Base-by-base conservation (phyloP, 2,113 vertebrate genomes). In the Protomyctophum bolini region DNA sequence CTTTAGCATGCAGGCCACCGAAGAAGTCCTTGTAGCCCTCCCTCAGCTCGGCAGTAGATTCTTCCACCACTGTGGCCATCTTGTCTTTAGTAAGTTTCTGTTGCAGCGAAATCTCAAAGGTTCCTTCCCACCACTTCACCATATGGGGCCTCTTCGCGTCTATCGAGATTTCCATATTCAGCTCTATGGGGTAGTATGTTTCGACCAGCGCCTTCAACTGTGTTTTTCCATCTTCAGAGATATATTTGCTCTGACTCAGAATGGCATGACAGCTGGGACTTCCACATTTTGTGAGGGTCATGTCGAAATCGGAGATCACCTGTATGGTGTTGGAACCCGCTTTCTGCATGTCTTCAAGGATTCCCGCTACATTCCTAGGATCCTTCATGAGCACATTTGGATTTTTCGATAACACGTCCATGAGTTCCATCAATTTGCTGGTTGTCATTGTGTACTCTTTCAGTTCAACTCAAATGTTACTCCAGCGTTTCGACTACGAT, bases 291-390 rank as follows among this genome's bases (percentile, higher is more conserved):
- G 95, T 98, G 33, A 98, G 91, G 0, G 97, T 99, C 97, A 95
- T 97, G 87, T 99, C 97, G 57, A 99, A 99, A 84, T 99, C 97
- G 5, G 98, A 97, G 82, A 99, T 96, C 9, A 98, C 94, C 98
- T 99, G 96, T 14, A 98, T 72, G 3, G 89, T 93, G 85, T 83
- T 84, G 47, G 57, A 71, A 0, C 96, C 95, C 49, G 90, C 93
- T 75, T 86, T 88, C 74, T 84, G 79, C 57, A 98, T 92, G 15
- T 91, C 64, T 50, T 68, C 58, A 14, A 97, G 81, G 50, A 94
- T 88, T 28, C 87, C 84, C 75, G 76, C 72, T 10, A 97, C 96
- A 0, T 84, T 90, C 74, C 92, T 79, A 2, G 91, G 93, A 73
- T 92, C 91, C 83, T 63, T 92, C 83, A 97, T 97, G 49, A 75